Evolutionary conservation across 2,113 vertebrate genomes (phyloP), one percentile per base, ranked within the genome.

Genomic region (Melanocharis versteri): DNA sequence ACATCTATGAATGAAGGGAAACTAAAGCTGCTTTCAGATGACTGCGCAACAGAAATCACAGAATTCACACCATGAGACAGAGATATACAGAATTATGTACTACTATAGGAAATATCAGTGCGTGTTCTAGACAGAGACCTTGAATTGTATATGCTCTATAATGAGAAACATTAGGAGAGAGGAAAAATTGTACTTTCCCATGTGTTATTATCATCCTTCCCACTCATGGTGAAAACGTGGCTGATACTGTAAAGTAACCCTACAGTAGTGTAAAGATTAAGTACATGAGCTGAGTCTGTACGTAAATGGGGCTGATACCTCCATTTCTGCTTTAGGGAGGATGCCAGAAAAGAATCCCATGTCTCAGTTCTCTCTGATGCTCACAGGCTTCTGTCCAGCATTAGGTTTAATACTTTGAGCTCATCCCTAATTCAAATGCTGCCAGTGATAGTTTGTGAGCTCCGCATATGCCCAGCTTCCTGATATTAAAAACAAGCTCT

Each of bases 131-230:
- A 57, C 37, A 68, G 8, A 83, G 20, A 40, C 4, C 11, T 91
- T 0, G 0, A 30, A 60, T 9, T 57, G 2, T 33, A 4, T 42
- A 5, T 48, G 22, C 7, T 71, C 31, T 66, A 9, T 69, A 58
- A 54, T 7, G 19, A 13, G 23, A 86, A 83, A 53, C 12, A 50
- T 3, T 24, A 61, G 7, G 21, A 66, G 23, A 80, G 10, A 75
- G 60, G 23, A 60, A 58, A 87, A 51, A 23, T 17, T 68, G 9
- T 7, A 54, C 2, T 44, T 68, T 75, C 14, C 11, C 6, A 3
- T 66, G 28, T 3, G 0, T 45, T 56, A 18, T 45, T 85, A 28
- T 21, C 54, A 3, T 40, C 26, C 10, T 79, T 86, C 71, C 60
- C 8, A 22, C 18, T 75, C 15, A 8, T 8, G 47, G 31, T 7